A percentile compares a stretch with the other conserved stretches of the same genome.
Conservation (phyloP, 2,888 invertebrate species). For the Taphrorychus bicolor region DNA sequence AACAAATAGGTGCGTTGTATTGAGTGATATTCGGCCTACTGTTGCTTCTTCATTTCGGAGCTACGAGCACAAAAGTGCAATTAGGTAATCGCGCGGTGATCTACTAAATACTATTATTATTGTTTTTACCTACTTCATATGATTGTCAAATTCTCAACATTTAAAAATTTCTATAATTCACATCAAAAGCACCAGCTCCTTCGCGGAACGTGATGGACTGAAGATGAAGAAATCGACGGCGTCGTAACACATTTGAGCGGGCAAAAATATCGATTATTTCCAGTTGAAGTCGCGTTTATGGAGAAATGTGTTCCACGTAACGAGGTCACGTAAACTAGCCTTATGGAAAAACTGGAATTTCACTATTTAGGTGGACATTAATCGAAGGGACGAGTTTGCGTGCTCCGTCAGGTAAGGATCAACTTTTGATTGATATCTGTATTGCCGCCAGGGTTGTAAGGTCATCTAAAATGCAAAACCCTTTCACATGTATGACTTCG, state of each 20-base stretch:
- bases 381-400: slow-evolving; percentile 17
- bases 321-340: slow-evolving; percentile 15
- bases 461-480: not conserved
- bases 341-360: slow-evolving; percentile 13
- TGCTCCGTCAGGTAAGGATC: slow-evolving; percentile 1
- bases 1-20: no score
- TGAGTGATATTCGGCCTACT: no score
- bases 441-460: not conserved
- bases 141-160: not conserved
- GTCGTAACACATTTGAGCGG: not conserved
- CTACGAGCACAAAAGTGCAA: no score
- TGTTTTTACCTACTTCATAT: not conserved
- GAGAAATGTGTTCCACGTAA: not conserved
- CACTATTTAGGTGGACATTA: slow-evolving; percentile 13
- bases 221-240: not conserved
- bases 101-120: not conserved
- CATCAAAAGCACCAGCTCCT: not conserved
- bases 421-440: slow-evolving; percentile 4
- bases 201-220: not conserved
- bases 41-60: no score
- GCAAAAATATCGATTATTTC: slow-evolving; percentile 7
- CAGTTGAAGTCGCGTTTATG: not conserved
- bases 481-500: not conserved
- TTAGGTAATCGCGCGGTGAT: no score
- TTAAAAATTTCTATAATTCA: not conserved